Evolutionary conservation across 2,888 invertebrate genomes (phyloP), one percentile per base, ranked within the genome.

Genomic region (Apeira syringaria): DNA sequence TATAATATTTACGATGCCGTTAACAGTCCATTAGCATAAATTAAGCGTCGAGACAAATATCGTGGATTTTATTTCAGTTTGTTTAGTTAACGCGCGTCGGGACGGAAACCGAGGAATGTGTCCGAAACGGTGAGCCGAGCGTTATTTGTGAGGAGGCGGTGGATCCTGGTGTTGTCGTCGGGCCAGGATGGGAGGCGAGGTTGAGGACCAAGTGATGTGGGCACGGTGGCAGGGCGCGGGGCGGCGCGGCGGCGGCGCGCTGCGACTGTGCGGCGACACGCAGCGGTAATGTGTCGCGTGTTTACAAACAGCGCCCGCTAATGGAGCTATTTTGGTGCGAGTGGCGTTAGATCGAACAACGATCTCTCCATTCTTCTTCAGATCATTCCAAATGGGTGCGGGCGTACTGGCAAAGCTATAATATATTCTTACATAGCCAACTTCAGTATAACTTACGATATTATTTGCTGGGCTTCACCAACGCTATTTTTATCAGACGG

Each of bases 11-110:
- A 71, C 62, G 73, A 55, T 56, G 63, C 66, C 71, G 71, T 80
- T 74, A 76, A 75, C 77, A 64, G 64, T 78, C 80, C 84, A 82
- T 83, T 83, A 83, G 77, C 78, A 74, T 82, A 80, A 83, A 84
- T 78, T 73, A 80, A 69, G 67, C 58, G 68, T 49, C 64, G 63
- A 68, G 81, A 82, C 82, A 77, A 82, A 84, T 82, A 69, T 68
- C 62, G 50, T 36, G 44, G 43, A 53, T 68, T 63, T 67, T 60
- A 62, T 72, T 70, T 63, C 53, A 59, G 69, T 58, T 56, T 64
- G 71, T 78, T 73, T 74, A 66, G 75, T 73, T 70, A 70, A 63
- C 59, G 55, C 47, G 60, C 52, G 55, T 47, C 54, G 56, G 50
- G 59, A 62, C 53, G 61, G 45, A 37, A 44, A 61, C 64, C 63